Percentiles rank a stretch among this genome's conserved stretches.
Conservation (phyloP, 2,888 invertebrate genomes). For the Ephialtes manifestator region DNA sequence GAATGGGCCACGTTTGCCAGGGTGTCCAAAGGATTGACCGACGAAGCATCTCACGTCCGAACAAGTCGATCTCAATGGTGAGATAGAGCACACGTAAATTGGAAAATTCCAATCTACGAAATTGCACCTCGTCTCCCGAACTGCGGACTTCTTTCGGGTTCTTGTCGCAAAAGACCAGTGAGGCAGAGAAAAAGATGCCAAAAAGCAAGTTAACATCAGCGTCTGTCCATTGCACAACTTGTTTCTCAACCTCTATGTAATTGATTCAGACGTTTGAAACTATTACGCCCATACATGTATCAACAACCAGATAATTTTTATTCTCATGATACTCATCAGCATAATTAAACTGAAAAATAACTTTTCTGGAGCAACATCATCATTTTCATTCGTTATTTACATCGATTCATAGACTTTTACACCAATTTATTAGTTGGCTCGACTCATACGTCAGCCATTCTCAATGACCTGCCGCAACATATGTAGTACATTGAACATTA, state of each 20-base stretch:
- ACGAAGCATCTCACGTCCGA: slow-evolving; percentile 35
- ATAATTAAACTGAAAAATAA: neutral
- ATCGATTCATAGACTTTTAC: too few relatives aligned
- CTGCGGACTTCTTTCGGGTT: slow-evolving; percentile 26
- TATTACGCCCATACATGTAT: neutral
- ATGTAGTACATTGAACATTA: too few relatives aligned
- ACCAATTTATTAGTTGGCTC: too few relatives aligned
- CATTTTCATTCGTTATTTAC: too few relatives aligned
- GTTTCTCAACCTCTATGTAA: neutral
- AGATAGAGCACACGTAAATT: slow-evolving; percentile 59
- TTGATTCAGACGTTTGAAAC: neutral
- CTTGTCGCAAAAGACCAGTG: slow-evolving; percentile 9
- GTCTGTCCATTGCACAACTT: neutral
- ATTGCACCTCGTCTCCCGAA: slow-evolving; percentile 34
- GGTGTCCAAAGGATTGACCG: slow-evolving; percentile 37
- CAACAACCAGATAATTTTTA: neutral
- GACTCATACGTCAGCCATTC: too few relatives aligned
- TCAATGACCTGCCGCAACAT: too few relatives aligned
- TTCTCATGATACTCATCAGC: neutral
- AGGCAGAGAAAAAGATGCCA: slow-evolving; percentile 16
- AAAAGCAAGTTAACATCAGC: slow-evolving; percentile 4
- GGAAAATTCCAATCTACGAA: slow-evolving; percentile 66
- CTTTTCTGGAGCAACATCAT: too few relatives aligned
- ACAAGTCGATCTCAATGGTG: slow-evolving; percentile 41
- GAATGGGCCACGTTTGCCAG: slow-evolving; percentile 39